Evolutionary conservation across 2,888 invertebrate species (phyloP), one percentile per base, ranked within the genome.

Genomic region (Leuctra nigra): DNA sequence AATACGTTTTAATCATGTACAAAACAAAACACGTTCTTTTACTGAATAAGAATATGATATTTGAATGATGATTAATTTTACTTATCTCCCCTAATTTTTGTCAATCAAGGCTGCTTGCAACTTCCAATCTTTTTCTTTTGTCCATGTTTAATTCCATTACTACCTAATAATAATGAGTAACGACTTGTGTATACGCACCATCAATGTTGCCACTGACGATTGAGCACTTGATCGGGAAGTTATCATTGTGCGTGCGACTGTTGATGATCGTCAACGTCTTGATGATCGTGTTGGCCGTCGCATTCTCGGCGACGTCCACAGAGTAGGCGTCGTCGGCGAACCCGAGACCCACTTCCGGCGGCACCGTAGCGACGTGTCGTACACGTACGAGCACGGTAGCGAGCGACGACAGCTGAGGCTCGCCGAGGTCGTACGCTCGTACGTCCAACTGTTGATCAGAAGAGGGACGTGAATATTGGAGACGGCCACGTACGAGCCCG

Each of bases 321-420:
- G 86, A 87, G 69, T 92, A 94, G 0, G 86, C 79, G 48, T 87
- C 88, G 67, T 94, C 93, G 4, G 89, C 88, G 68, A 95, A 95
- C 1, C 93, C 87, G 24, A 94, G 75, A 1, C 90, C 90, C 4
- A 85, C 82, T 76, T 87, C 81, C 4, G 82, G 80, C 1, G 79
- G 72, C 1, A 75, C 73, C 0, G 83, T 82, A 1, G 89, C 84
- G 0, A 87, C 83, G 68, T 91, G 91, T 54, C 88, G 84, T 13
- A 94, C 87, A 67, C 84, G 90, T 2, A 95, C 81, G 0, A 86
- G 87, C 1, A 94, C 79, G 2, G 87, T 87, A 7, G 86, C 84
- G 0, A 89, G 85, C 0, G 91, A 88, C 1, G 87, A 87, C 65
- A 92, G 75, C 65, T 87, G 86, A 0, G 90, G 93, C 41, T 88